These are phyloP conservation scores for Epizoanthus fatuus DNA, from an alignment of 92 coral and sea anemone species.

Conservation along the genomic window DNA sequence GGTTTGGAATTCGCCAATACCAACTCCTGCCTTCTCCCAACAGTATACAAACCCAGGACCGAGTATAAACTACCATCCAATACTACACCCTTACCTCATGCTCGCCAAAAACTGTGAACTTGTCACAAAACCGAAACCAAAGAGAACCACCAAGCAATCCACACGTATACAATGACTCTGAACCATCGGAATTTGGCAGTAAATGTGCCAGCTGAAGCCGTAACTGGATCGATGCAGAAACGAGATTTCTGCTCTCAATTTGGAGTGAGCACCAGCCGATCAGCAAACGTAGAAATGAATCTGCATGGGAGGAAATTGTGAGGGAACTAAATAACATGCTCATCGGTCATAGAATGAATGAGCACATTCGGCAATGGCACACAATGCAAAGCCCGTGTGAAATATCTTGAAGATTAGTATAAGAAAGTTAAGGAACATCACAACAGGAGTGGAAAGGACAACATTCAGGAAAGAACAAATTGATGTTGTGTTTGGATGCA, in stretches of 20 bases:
- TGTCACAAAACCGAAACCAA: too few relatives aligned
- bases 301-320: neutral
- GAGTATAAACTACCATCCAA: too few relatives aligned
- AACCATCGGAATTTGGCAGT: neutral
- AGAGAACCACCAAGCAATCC: too few relatives aligned
- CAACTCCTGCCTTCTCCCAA: too few relatives aligned
- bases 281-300: neutral
- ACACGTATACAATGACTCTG: too few relatives aligned
- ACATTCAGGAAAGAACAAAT: neutral
- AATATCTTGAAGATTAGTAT: slow-evolving; percentile 6
- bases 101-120: too few relatives aligned
- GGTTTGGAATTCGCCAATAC: too few relatives aligned
- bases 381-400: slow-evolving; percentile 9
- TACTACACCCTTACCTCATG: too few relatives aligned
- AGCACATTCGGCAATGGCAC: neutral
- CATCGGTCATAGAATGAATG: neutral
- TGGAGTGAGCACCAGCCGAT: slow-evolving; percentile 9
- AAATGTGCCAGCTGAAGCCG: neutral
- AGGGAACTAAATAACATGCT: neutral
- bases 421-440: slow-evolving; percentile 8
- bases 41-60: too few relatives aligned
- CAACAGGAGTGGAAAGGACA: slow-evolving; percentile 19
- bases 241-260: neutral
- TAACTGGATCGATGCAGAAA: neutral
- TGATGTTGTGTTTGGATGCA: neutral